Percentiles rank a stretch among this genome's conserved stretches.
Evolutionary conservation across 2,888 invertebrate genomes (phyloP).

Genomic region (Spatulosminthurus flaviceps): DNA sequence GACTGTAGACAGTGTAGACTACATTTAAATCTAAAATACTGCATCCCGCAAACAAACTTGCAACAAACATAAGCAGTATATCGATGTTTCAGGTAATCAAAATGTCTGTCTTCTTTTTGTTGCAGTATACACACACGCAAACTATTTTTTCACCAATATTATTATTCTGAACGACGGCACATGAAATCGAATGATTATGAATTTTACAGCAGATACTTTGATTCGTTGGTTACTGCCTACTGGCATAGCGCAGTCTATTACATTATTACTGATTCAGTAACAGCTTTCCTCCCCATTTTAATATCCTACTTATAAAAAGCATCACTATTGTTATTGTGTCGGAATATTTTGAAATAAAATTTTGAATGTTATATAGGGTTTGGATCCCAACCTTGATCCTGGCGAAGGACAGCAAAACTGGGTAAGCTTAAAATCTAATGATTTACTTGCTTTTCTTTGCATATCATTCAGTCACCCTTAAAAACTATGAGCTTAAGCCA

Average conservation of each 20-base stretch:
- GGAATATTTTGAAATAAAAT: not conserved
- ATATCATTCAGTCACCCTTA: not conserved
- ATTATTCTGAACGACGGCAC: no score
- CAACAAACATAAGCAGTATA: not conserved
- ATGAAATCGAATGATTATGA: no score
- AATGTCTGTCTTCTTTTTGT: not conserved
- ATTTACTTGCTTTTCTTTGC: not conserved
- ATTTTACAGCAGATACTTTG: no score
- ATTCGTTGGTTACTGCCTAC: no score
- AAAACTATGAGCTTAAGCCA: no score
- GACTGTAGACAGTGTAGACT: no score
- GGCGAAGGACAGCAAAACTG: conserved; percentile 63
- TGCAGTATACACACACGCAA: no score
- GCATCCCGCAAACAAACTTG: not conserved
- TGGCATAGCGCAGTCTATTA: not conserved
- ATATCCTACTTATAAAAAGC: not conserved
- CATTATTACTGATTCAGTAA: no score
- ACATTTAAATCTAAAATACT: no score
- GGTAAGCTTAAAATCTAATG: conserved; percentile 54
- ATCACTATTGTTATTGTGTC: not conserved
- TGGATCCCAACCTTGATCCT: conserved; percentile 62
- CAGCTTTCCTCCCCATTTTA: no score
- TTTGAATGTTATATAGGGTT: conserved; percentile 52
- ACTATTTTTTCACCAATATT: no score
- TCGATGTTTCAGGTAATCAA: not conserved